Conservation (phyloP, 2,113 vertebrate genomes). For the Urocitellus parryii region DNA sequence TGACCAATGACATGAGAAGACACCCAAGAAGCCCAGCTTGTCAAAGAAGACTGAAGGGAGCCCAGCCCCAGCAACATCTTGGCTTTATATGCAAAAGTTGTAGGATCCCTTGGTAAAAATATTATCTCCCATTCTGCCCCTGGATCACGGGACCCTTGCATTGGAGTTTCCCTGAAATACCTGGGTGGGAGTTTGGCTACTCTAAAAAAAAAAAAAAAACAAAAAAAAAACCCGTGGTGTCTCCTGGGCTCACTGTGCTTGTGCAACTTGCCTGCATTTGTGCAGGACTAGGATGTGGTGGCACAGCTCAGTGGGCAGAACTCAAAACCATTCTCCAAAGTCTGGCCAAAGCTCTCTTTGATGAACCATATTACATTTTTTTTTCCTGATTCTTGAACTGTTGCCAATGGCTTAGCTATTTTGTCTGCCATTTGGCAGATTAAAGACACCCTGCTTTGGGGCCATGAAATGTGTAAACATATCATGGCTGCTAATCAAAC, state of each 20-base stretch:
- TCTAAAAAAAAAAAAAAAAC: no score
- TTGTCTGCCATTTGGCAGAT: constrained; percentile 66
- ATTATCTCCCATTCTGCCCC: not conserved
- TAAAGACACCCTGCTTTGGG: constrained; percentile 34
- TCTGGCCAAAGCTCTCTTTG: constrained; percentile 17
- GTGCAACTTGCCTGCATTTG: not conserved
- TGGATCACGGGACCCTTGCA: not conserved
- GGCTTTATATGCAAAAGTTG: not conserved
- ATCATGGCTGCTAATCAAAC: constrained; percentile 54
- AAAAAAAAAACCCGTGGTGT: not conserved
- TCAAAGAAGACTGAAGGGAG: not conserved
- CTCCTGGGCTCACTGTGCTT: not conserved
- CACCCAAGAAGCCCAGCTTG: not conserved
- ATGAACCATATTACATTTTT: constrained; percentile 56
- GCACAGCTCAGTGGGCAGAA: not conserved
- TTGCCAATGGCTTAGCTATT: constrained; percentile 48
- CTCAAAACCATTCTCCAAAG: constrained; percentile 14
- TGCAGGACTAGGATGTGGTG: not conserved
- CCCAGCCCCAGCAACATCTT: not conserved
- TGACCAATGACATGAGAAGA: not conserved
- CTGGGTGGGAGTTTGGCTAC: not conserved
- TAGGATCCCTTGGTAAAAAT: not conserved
- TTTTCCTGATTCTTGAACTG: not conserved
- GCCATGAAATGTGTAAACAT: constrained; percentile 46
- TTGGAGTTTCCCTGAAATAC: not conserved